Percentiles rank a stretch among this genome's conserved stretches.
These are phyloP conservation scores for Cygnus olor DNA, from an alignment of 2,797 vertebrate genomes.

Conservation along the genomic window DNA sequence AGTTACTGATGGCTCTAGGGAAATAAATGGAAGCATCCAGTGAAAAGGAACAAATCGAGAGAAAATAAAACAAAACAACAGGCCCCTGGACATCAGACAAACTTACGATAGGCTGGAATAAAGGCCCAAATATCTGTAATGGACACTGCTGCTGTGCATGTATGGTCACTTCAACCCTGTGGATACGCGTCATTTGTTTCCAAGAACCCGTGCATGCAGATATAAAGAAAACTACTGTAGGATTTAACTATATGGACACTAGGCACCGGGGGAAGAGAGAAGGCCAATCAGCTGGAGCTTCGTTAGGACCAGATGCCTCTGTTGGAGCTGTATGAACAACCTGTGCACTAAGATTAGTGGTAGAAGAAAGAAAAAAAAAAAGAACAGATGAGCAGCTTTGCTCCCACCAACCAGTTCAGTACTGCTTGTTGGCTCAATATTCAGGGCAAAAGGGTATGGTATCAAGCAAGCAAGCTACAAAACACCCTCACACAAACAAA, in stretches of 20 bases:
- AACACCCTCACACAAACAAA: not conserved
- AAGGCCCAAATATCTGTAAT: not conserved
- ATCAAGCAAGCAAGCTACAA: not conserved
- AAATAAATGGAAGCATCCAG: not conserved
- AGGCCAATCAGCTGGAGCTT: not conserved
- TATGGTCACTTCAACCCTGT: not conserved
- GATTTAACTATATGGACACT: not conserved
- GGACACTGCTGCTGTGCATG: not conserved
- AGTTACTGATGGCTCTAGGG: slow-evolving; percentile 9
- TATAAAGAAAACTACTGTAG: not conserved
- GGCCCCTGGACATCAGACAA: not conserved
- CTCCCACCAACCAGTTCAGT: not conserved
- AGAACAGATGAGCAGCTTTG: not conserved
- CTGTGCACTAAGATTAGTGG: not conserved
- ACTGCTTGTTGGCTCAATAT: not conserved
- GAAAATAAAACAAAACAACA: not conserved
- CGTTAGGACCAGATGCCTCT: not conserved
- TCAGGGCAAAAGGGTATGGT: not conserved
- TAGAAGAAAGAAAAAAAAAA: not conserved
- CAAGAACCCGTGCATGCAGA: not conserved
- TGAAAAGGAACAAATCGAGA: not conserved
- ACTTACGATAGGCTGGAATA: not conserved
- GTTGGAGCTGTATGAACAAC: not conserved
- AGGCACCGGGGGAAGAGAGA: not conserved
- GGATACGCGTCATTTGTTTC: not conserved